Conservation (phyloP, 2,797 vertebrate genomes). For the Botia almorhae region DNA sequence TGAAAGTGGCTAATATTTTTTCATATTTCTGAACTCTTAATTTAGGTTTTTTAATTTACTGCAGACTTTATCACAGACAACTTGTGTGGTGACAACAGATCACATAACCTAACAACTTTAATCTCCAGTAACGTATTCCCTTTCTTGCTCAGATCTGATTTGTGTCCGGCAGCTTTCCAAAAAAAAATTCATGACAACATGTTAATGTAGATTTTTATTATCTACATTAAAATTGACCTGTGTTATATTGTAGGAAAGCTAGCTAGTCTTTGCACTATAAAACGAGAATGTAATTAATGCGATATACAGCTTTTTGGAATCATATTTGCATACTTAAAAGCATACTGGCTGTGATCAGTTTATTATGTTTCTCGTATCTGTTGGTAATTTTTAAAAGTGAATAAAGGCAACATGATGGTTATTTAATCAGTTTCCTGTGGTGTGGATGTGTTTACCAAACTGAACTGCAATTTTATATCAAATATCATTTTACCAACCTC, state of each 20-base stretch:
- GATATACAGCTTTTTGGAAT: background rate
- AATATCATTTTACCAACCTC: background rate
- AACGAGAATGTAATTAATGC: background rate
- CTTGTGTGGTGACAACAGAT: too few relatives aligned
- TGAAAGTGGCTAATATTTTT: too few relatives aligned
- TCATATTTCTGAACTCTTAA: too few relatives aligned
- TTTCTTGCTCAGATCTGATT: background rate
- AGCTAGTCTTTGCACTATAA: background rate
- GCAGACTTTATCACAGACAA: too few relatives aligned
- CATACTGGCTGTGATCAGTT: background rate
- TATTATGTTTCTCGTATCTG: background rate
- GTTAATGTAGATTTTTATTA: background rate
- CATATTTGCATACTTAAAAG: too few relatives aligned
- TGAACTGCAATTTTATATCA: background rate
- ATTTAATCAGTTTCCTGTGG: background rate
- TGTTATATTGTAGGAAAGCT: background rate
- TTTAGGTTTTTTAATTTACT: too few relatives aligned
- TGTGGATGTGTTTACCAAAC: background rate
- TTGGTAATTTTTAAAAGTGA: background rate
- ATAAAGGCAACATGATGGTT: constrained; percentile 24
- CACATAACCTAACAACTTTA: too few relatives aligned
- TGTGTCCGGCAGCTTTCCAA: background rate
- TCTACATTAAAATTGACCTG: background rate
- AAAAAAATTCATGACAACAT: background rate
- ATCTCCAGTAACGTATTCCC: background rate